Evolutionary conservation across 2,113 vertebrate species (phyloP), one percentile per base, ranked within the genome.

Genomic region (Ovibos moschatus): DNA sequence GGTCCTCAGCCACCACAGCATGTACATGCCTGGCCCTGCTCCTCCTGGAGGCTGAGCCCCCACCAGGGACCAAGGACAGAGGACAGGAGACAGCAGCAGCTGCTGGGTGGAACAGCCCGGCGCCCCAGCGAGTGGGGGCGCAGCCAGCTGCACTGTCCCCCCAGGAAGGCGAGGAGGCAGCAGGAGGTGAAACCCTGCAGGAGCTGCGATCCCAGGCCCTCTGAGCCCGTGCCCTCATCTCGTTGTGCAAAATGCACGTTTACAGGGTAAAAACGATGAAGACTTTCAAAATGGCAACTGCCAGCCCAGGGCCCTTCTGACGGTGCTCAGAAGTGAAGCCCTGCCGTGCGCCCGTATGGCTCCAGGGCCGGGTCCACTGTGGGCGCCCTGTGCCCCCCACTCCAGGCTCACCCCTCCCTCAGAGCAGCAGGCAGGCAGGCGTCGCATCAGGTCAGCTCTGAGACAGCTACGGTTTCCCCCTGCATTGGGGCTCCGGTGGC

Each of bases 281-380:
- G 57, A 79, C 76, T 19, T 82, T 36, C 81, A 67, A 60, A n/a
- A 78, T 0, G 74, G 82, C 47, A 84, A 2, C 16, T 33, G 9
- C 36, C 74, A 76, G 47, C 67, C 23, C n/a, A 3, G 53, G 53
- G 6, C 30, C 67, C 55, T 50, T 89, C 57, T 21, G 40, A 40
- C 7, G 1, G 7, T 7, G 1, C 64, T 95, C 92, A 36, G 45
- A 74, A 89, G 67, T 4, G 28, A 62, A 84, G 23, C 45, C 0
- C 6, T 11, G 21, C 1, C 3, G 3, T 43, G 62, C 45, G 40
- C 15, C 13, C 12, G 2, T 30, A 15, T 25, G 0, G 2, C 23
- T 43, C 33, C 16, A 92, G 79, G 84, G 21, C 3, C 36, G 2
- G 30, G 64, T 30, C n/a, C 36, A 64, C 16, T 15, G 12, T 15